phyloP scores from a whole-genome alignment of 2,888 invertebrate species.

The Platypus cylindrus region DNA sequence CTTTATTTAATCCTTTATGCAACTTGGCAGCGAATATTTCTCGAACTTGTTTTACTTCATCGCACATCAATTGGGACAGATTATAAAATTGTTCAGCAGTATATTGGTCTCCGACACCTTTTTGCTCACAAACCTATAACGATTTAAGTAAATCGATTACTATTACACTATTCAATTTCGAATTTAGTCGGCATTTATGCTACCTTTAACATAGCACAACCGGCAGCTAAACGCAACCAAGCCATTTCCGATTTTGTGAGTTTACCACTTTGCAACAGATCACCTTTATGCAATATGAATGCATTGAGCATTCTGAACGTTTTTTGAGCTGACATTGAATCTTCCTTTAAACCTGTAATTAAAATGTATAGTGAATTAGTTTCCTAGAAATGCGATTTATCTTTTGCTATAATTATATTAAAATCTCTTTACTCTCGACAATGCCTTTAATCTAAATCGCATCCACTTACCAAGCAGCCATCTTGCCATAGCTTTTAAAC shows the following conservation, averaged over 20 bases:
- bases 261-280: constrained; percentile 51
- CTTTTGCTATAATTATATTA: no score
- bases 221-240: constrained; percentile 82
- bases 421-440: no score
- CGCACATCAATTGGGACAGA: constrained; percentile 79
- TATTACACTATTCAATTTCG: no score
- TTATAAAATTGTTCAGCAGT: constrained; percentile 92
- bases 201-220: constrained; percentile 86
- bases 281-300: constrained; percentile 79
- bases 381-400: no score
- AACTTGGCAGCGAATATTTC: constrained; percentile 72
- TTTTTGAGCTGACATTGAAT: constrained; percentile 78
- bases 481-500: constrained; percentile 90
- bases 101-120: constrained; percentile 89
- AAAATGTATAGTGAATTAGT: no score
- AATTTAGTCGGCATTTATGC: no score
- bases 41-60: constrained; percentile 68
- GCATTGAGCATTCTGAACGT: constrained; percentile 91
- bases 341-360: constrained; percentile 75
- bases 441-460: no score
- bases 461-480: constrained; percentile 56
- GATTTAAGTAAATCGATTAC: no score
- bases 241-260: constrained; percentile 82
- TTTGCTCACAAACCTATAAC: constrained; percentile 72
- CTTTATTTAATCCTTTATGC: constrained; percentile 68